These are phyloP conservation scores for Eulemur albifrons DNA, from an alignment of 2,797 vertebrate species.

Conservation along the genomic window DNA sequence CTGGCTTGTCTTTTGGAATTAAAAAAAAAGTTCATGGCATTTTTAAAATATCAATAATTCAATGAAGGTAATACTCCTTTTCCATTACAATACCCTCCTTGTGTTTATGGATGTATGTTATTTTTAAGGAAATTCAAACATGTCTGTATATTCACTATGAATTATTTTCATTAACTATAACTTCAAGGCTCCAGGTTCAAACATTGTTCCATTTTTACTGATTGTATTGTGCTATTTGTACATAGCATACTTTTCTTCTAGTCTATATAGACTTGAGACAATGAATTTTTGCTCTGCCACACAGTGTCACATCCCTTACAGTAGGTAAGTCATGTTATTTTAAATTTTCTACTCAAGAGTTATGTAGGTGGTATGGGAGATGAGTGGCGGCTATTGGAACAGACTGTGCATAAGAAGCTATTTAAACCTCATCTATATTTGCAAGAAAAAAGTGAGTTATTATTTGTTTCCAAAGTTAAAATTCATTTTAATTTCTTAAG, in stretches of 20 bases:
- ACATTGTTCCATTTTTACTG: slow-evolving; percentile 5
- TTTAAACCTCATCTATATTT: slow-evolving; percentile 63
- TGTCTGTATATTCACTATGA: not conserved
- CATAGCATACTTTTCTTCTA: not conserved
- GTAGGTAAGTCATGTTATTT: slow-evolving; percentile 64
- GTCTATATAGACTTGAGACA: slow-evolving; percentile 28
- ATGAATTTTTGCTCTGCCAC: slow-evolving; percentile 23
- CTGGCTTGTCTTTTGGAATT: slow-evolving; percentile 22
- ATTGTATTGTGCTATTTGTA: slow-evolving; percentile 24
- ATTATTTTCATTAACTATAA: slow-evolving; percentile 23
- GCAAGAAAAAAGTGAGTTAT: slow-evolving; percentile 45
- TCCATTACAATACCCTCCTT: not conserved
- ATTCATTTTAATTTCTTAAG: slow-evolving; percentile 65
- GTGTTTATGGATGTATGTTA: not conserved
- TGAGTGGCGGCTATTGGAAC: slow-evolving; percentile 69
- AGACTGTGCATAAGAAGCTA: slow-evolving; percentile 59
- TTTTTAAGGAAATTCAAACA: not conserved
- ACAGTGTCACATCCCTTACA: slow-evolving; percentile 39
- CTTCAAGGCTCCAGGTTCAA: not conserved
- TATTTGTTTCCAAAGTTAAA: slow-evolving; percentile 57
- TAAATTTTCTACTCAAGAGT: slow-evolving; percentile 69
- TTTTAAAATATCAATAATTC: slow-evolving; percentile 38
- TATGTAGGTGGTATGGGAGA: slow-evolving; percentile 68
- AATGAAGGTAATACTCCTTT: not conserved
- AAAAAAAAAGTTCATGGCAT: not conserved